phyloP scores from a whole-genome alignment of 1,140 invertebrate species.

The Zaprionus gabonicus region DNA sequence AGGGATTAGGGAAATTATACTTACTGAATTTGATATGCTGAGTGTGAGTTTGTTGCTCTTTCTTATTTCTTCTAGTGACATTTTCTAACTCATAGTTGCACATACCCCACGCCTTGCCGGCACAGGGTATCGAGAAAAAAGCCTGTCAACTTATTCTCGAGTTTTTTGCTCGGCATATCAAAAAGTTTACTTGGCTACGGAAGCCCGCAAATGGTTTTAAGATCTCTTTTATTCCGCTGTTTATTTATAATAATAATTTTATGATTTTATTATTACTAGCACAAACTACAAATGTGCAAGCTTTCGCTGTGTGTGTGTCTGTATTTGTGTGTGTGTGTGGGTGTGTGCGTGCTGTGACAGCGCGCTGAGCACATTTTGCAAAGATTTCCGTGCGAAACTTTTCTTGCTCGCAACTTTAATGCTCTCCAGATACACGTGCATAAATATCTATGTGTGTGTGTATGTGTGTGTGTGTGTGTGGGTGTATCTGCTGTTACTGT shows the following conservation, averaged over 20 bases:
- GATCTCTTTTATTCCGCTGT: conserved; percentile 61
- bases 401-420: conserved; percentile 60
- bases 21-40: background rate
- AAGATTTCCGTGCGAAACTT: conserved; percentile 59
- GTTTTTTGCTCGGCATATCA: conserved; percentile 60
- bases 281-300: conserved; percentile 37
- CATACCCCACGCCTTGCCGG: background rate
- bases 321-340: background rate
- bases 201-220: conserved; percentile 67
- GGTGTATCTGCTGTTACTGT: conserved; percentile 43
- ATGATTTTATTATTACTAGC: conserved; percentile 73
- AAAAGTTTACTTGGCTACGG: conserved; percentile 53
- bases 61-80: too few relatives aligned
- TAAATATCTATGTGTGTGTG: background rate
- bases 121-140: conserved; percentile 35
- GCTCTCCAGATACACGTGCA: conserved; percentile 37
- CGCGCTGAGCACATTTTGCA: conserved; percentile 51
- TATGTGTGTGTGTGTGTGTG: conserved; percentile 9
- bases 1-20: background rate
- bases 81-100: too few relatives aligned
- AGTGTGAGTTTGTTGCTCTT: background rate
- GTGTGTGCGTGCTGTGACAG: conserved; percentile 6
- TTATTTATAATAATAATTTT: conserved; percentile 82
- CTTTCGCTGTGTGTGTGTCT: background rate
- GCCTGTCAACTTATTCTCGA: conserved; percentile 69